These are phyloP conservation scores for Zonotrichia albicollis DNA, from an alignment of 2,797 vertebrate species.

Conservation along the genomic window DNA sequence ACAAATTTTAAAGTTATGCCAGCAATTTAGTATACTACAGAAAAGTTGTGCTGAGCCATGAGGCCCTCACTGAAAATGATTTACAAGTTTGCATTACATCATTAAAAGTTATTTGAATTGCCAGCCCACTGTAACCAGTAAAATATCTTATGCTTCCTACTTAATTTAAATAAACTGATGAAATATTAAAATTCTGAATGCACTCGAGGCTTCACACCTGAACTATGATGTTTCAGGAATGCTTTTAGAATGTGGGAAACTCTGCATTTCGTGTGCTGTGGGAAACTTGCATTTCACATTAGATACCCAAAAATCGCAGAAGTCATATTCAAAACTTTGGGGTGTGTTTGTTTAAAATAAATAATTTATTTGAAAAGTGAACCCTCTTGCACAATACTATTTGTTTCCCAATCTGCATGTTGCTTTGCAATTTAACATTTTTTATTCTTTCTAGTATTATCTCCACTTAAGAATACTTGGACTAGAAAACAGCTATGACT, in stretches of 20 bases:
- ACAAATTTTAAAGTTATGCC: conserved; percentile 46
- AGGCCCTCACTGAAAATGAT: conserved; percentile 32
- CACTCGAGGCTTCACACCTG: conserved; percentile 52
- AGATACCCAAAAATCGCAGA: not conserved
- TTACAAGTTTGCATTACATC: conserved; percentile 35
- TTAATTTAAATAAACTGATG: not conserved
- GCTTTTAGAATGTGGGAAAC: conserved; percentile 22
- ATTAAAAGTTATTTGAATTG: conserved; percentile 21
- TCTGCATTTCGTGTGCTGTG: not conserved
- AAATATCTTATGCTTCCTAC: not conserved
- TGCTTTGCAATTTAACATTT: not conserved
- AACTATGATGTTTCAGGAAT: conserved; percentile 20
- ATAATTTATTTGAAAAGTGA: conserved; percentile 16
- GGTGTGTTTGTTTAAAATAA: not conserved
- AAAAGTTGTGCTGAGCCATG: conserved; percentile 25
- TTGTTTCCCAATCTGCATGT: conserved; percentile 9
- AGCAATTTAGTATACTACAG: conserved; percentile 32
- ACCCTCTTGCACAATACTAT: not conserved
- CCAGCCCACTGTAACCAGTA: not conserved
- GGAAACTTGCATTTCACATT: not conserved
- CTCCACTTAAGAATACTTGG: not conserved
- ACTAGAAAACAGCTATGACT: not conserved
- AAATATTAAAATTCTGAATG: conserved; percentile 5
- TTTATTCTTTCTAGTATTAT: conserved; percentile 28
- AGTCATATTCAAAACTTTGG: not conserved